phyloP scores from a whole-genome alignment of 92 coral and sea anemone species.

The Phenganax subtilis region DNA sequence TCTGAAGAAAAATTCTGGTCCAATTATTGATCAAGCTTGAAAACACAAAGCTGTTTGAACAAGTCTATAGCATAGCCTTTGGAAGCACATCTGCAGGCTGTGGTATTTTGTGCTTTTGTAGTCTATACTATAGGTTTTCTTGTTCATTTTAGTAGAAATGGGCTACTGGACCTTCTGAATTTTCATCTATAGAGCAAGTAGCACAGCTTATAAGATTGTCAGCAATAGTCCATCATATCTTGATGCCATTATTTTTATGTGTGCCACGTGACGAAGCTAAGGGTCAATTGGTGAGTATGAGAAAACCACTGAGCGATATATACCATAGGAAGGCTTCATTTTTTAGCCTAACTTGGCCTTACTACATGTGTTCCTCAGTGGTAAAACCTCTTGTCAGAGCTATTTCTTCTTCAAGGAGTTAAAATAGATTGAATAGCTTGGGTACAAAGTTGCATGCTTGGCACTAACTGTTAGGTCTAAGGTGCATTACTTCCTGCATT shows the following conservation, averaged over 20 bases:
- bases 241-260: conserved; percentile 10
- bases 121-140: conserved; percentile 1
- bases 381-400: no score
- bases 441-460: no score
- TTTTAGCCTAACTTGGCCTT: no score
- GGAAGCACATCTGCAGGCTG: neutral
- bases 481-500: neutral
- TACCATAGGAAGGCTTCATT: no score
- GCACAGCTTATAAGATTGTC: conserved; percentile 30
- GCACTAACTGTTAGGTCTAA: conserved; percentile 3
- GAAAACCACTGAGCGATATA: no score
- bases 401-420: no score
- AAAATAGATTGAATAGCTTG: no score
- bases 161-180: conserved; percentile 39
- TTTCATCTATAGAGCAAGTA: conserved; percentile 43
- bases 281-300: conserved; percentile 32
- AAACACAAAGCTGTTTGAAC: neutral
- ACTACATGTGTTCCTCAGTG: no score
- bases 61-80: neutral
- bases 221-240: conserved; percentile 31
- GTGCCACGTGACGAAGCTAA: conserved; percentile 16
- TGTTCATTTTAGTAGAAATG: conserved; percentile 14
- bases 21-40: neutral
- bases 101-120: neutral
- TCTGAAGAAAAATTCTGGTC: conserved; percentile 8